Conservation (phyloP, 2,888 invertebrate genomes). For the Tiliacea aurago region DNA sequence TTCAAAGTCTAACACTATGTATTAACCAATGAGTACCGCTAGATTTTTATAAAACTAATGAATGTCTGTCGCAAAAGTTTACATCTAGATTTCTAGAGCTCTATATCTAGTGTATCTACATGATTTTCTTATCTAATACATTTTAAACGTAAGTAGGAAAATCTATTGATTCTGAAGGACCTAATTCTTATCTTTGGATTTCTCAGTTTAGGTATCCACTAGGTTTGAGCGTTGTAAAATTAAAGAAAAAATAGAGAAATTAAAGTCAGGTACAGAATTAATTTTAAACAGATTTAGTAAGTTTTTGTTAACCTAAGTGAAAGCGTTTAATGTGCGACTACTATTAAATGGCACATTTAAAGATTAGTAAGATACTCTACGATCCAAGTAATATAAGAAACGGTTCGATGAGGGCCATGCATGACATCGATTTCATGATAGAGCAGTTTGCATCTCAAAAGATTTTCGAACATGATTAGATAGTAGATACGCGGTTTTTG, state of each 20-base stretch:
- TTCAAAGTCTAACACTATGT: conserved; percentile 38
- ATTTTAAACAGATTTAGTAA: conserved; percentile 59
- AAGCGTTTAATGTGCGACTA: conserved; percentile 69
- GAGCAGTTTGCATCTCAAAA: conserved; percentile 30
- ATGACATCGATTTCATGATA: conserved; percentile 53
- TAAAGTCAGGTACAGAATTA: conserved; percentile 77
- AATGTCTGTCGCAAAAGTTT: conserved; percentile 24
- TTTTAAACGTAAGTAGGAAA: conserved; percentile 51
- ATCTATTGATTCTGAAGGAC: conserved; percentile 66
- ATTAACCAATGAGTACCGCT: conserved; percentile 32
- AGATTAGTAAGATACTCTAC: conserved; percentile 52
- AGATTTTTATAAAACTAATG: conserved; percentile 42
- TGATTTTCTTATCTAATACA: conserved; percentile 45
- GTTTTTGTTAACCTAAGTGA: conserved; percentile 61
- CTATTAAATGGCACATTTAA: conserved; percentile 68
- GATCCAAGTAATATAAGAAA: conserved; percentile 47
- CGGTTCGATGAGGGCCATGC: conserved; percentile 35
- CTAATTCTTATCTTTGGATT: conserved; percentile 80
- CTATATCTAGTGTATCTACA: conserved; percentile 40
- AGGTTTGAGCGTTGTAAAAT: conserved; percentile 69
- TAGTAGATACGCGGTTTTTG: conserved; percentile 35
- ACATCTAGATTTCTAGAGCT: conserved; percentile 29
- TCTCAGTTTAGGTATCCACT: conserved; percentile 71
- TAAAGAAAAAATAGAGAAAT: conserved; percentile 58
- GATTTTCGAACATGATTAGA: conserved; percentile 26